Percentiles rank a stretch among this genome's conserved stretches.
phyloP scores from a whole-genome alignment of 2,113 vertebrate species.

The Ifrita kowaldi region DNA sequence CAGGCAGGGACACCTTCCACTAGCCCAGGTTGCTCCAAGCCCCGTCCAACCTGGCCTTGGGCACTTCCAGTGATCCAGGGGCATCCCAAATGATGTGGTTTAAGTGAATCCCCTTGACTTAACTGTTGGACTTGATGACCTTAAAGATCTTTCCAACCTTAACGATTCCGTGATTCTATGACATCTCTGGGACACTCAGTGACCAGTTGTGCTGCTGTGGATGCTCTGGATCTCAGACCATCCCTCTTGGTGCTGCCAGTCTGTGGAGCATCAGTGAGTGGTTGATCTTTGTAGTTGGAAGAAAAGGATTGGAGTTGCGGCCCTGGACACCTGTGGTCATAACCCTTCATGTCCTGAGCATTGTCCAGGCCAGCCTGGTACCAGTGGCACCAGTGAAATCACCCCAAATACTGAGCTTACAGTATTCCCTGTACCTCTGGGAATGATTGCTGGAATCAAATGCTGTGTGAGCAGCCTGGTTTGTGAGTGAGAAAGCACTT shows the following conservation, averaged over 20 bases:
- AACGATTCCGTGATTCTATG: neutral
- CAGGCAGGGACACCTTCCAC: neutral
- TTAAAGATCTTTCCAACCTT: fast-evolving
- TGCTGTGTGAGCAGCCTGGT: neutral
- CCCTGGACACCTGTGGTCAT: neutral
- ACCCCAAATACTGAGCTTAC: neutral
- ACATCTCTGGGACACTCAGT: neutral
- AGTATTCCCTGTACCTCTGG: neutral
- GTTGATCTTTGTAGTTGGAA: neutral
- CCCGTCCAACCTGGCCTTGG: fast-evolving
- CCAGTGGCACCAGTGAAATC: neutral
- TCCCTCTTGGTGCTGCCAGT: neutral
- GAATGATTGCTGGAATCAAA: neutral
- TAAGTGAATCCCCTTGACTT: neutral
- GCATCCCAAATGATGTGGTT: neutral
- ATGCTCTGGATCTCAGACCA: neutral
- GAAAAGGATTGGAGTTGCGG: neutral
- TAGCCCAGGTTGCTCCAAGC: neutral
- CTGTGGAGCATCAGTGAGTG: neutral
- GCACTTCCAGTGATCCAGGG: neutral
- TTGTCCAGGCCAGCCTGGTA: fast-evolving
- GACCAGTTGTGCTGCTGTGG: neutral
- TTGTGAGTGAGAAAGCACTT: neutral
- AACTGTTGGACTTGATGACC: neutral
- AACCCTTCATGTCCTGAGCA: neutral